A percentile compares a stretch with the other conserved stretches of the same genome.
Evolutionary conservation across 2,113 vertebrate genomes (phyloP).

Genomic region (Ictidomys tridecemlineatus): DNA sequence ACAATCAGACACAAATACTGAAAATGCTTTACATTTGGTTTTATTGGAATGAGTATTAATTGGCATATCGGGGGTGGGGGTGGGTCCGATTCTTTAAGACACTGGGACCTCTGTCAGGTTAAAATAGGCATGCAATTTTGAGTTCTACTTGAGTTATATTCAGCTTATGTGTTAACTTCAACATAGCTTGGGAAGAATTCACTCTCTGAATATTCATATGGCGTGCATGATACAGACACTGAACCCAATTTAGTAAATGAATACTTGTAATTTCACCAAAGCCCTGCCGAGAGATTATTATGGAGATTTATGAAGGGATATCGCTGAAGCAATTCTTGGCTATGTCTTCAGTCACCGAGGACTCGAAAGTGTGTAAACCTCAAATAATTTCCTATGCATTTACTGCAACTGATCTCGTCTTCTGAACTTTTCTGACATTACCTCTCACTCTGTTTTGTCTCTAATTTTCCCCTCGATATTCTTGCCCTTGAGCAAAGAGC

Average conservation of each 20-base stretch:
- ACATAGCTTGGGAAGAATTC: slow-evolving; percentile 85
- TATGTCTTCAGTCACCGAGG: slow-evolving; percentile 86
- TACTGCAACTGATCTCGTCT: slow-evolving; percentile 83
- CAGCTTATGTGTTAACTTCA: slow-evolving; percentile 82
- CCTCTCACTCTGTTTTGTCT: slow-evolving; percentile 81
- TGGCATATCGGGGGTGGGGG: not conserved
- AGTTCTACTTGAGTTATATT: slow-evolving; percentile 81
- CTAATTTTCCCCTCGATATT: slow-evolving; percentile 84
- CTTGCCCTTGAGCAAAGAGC: slow-evolving; percentile 89
- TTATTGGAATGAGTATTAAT: slow-evolving; percentile 41
- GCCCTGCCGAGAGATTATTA: slow-evolving; percentile 90
- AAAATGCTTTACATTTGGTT: slow-evolving; percentile 63
- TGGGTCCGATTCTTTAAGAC: slow-evolving; percentile 58
- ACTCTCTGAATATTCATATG: slow-evolving; percentile 89
- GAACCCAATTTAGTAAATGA: slow-evolving; percentile 93
- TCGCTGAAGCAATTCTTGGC: slow-evolving; percentile 90
- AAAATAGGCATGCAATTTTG: slow-evolving; percentile 77
- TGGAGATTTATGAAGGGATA: slow-evolving; percentile 91
- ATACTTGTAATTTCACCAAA: slow-evolving; percentile 92
- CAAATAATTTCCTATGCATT: slow-evolving; percentile 86
- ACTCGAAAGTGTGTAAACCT: slow-evolving; percentile 87
- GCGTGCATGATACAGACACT: slow-evolving; percentile 88
- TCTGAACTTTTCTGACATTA: slow-evolving; percentile 86
- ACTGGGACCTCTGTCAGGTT: slow-evolving; percentile 36
- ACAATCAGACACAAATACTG: slow-evolving; percentile 68